Base-by-base conservation (phyloP, 2,888 invertebrate genomes). In the Plagodis dolabraria region DNA sequence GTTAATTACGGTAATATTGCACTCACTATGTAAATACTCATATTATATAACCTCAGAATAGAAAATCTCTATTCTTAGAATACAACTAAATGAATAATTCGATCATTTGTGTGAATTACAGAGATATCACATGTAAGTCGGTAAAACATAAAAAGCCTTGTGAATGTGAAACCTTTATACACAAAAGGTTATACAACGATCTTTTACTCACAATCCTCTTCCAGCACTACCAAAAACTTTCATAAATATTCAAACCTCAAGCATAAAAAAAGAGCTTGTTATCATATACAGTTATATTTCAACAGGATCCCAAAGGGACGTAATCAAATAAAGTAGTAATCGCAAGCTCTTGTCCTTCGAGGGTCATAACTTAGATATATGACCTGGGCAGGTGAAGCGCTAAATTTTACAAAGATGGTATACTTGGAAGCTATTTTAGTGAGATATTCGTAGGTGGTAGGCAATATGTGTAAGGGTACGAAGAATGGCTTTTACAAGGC, bases 301-400 rank as follows among this genome's bases (percentile, higher is more conserved):
- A 52, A 46, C 44, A 47, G 35, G 52, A 40, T 51, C 54, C 43
- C 57, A 35, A 45, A 52, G 51, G 62, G 52, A 35, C 36, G 58
- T 69, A 67, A 69, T 69, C 65, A 69, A 68, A 68, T 68, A 68
- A 67, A 68, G 64, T 60, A 67, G 68, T 66, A 62, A 70, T 65
- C 61, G 65, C 63, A 54, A 43, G 34, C 47, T 51, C 54, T 36
- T 38, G 53, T 64, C 70, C 68, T 68, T 35, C 5, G 59, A 36
- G 47, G 47, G 52, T 63, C 61, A 67, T 70, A 70, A 68, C 61
- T 65, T 57, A 63, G 63, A 69, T 59, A 65, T 69, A 69, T 61
- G 56, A 64, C 53, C 47, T 33, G 47, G 44, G 45, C 40, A 42
- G 52, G 62, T 55, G 33, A 59, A 52, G 40, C 45, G 64, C 60